Base-by-base conservation (phyloP, 2,888 invertebrate species). In the Drosophila meridionalis region DNA sequence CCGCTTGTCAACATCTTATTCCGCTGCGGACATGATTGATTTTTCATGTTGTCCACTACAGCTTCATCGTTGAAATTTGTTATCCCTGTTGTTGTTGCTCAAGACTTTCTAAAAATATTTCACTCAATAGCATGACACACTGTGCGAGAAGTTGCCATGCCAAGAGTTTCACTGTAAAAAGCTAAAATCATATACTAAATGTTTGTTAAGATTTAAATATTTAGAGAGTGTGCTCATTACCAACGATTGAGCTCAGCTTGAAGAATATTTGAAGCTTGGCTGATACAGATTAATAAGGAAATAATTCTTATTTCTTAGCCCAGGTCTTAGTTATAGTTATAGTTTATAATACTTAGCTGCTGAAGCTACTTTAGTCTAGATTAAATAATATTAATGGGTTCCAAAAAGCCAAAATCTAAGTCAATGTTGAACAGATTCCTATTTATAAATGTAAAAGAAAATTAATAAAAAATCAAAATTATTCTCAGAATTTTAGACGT, bases 21-120 rank as follows among this genome's bases (percentile, higher is more conserved):
- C 83, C 80, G 82, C 59, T 80, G 80, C 85, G 89, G 91, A 90
- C 91, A 91, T 91, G 91, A 91, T 91, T 91, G 91, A 91, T 91
- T 91, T 91, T 89, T 69, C 91, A 82, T 91, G 91, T 91, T 74
- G 60, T 58, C 34, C 69, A 63, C 69, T 38, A 76, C 55, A 71
- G 71, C 59, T 66, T 71, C 76, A 72, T 73, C 56, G 66, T 56
- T 52, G 69, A 59, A 67, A 78, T 76, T 75, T 65, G 57, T 71
- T 72, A 62, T 60, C 48, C 30, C 30, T 34, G 64, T 26, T 53
- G 43, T 53, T 45, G 68, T 55, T 48, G 30, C 11, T 70, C 62
- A n/a, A 69, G 83, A 89, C 91, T 91, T 91, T 91, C 91, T 89
- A 88, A 90, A 91, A 85, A 89, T 87, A 84, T 85, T 90, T 84